Evolutionary conservation across 1,140 invertebrate genomes (phyloP), one percentile per base, ranked within the genome.

Genomic region (Daktulosphaira vitifoliae): DNA sequence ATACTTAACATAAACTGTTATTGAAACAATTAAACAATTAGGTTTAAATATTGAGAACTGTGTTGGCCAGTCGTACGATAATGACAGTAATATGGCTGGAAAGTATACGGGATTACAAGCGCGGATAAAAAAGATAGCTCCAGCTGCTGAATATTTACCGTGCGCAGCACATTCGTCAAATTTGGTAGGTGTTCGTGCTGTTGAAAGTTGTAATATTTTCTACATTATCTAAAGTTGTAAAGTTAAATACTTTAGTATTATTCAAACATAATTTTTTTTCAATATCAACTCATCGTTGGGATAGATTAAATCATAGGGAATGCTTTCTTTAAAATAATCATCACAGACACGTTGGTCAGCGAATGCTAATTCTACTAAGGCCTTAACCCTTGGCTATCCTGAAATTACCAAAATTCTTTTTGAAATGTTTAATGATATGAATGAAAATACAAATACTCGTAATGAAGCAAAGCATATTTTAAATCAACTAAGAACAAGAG

Each of bases 21-120:
- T n/a, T n/a, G n/a, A n/a, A n/a, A n/a, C n/a, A n/a, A n/a, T n/a
- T n/a, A n/a, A n/a, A n/a, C n/a, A n/a, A n/a, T n/a, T n/a, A n/a
- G n/a, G n/a, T n/a, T n/a, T 42, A 42, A 13, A 49, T 59, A 67
- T 70, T 48, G 26, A 66, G 15, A 68, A 71, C 22, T 69, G 53
- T 23, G 33, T 67, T 48, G 69, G 67, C 3, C 68, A 68, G n/a
- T 62, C 48, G 1, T 71, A 69, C 25, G 68, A 70, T 54, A 69
- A 70, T 46, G 67, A 22, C 0, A 15, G 44, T 1, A 70, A 70
- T 25, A 71, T 70, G 68, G 49, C 33, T 20, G 68, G 68, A 7
- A 33, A 29, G 6, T 69, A 71, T 23, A 23, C 42, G 33, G 68
- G 69, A 15, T 39, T 70, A 15, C 66, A 70, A 65, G n/a, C 46